A percentile compares a stretch with the other conserved stretches of the same genome.
These are phyloP conservation scores for Arvicanthis niloticus DNA, from an alignment of 2,113 vertebrate genomes.

Conservation along the genomic window DNA sequence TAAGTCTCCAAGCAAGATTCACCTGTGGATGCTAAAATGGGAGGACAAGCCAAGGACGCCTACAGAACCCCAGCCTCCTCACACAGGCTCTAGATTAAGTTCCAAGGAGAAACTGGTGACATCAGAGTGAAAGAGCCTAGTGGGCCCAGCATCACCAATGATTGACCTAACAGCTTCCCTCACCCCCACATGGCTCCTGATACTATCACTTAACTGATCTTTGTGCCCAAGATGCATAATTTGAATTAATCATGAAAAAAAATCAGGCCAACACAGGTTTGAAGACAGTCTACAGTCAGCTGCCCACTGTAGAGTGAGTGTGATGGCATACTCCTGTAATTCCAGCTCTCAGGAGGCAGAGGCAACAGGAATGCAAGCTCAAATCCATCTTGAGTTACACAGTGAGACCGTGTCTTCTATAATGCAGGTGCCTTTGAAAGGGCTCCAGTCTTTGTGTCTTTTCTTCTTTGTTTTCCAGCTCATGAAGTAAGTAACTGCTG, in stretches of 20 bases:
- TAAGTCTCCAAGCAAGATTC: not conserved
- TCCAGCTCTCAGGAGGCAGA: not conserved
- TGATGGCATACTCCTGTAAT: not conserved
- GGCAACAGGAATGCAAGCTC: not conserved
- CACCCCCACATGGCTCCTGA: fast-evolving
- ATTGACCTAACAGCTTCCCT: not conserved
- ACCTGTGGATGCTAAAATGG: not conserved
- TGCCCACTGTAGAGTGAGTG: not conserved
- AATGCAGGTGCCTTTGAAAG: not conserved
- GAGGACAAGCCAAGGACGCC: not conserved
- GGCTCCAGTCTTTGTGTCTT: not conserved
- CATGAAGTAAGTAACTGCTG: not conserved
- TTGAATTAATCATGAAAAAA: not conserved
- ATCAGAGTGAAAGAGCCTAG: not conserved
- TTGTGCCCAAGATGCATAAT: not conserved
- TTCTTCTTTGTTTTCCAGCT: not conserved
- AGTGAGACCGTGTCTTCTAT: not conserved
- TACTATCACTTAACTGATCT: not conserved
- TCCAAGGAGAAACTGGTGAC: not conserved
- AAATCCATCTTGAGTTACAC: not conserved
- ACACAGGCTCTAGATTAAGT: not conserved
- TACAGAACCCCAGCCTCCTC: not conserved
- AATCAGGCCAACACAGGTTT: not conserved
- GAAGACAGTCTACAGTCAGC: not conserved
- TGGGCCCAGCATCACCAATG: fast-evolving